These are phyloP conservation scores for Cladopsammia gracilis DNA, from an alignment of 64 coral and sea anemone genomes.

Conservation along the genomic window DNA sequence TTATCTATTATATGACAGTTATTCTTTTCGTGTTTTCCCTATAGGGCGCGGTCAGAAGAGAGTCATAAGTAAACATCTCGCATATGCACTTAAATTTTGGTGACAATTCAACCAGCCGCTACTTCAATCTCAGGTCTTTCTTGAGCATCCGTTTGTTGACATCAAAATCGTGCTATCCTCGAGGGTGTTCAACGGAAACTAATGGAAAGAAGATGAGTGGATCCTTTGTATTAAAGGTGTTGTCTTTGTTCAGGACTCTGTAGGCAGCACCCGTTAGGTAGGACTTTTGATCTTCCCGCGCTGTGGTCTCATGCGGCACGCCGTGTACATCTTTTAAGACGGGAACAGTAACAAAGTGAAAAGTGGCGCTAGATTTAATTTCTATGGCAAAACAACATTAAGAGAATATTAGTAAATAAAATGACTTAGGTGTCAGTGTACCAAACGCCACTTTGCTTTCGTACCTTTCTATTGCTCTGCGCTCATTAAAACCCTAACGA, in stretches of 20 bases:
- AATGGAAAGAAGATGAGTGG: conserved; percentile 68
- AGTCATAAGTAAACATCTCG: no score
- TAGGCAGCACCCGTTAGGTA: conserved; percentile 67
- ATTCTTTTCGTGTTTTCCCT: no score
- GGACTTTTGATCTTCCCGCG: conserved; percentile 38
- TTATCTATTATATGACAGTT: no score
- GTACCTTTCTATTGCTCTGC: no score
- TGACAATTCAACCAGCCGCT: no score
- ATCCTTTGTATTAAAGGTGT: conserved; percentile 55
- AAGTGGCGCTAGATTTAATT: not conserved
- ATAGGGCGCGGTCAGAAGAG: no score
- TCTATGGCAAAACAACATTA: not conserved
- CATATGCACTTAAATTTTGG: no score
- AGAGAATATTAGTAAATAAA: not conserved
- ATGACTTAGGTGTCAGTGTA: no score
- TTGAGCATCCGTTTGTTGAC: not conserved
- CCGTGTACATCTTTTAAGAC: conserved; percentile 17
- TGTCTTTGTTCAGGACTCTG: conserved; percentile 56
- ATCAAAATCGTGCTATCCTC: not conserved
- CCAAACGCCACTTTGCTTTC: no score
- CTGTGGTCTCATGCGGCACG: conserved; percentile 60
- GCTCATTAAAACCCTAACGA: no score
- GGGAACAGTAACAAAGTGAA: conserved; percentile 30
- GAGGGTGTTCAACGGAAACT: conserved; percentile 24
- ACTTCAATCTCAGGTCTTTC: no score